Evolutionary conservation across 64 coral and sea anemone genomes (phyloP).

Genomic region (Actinia equina): DNA sequence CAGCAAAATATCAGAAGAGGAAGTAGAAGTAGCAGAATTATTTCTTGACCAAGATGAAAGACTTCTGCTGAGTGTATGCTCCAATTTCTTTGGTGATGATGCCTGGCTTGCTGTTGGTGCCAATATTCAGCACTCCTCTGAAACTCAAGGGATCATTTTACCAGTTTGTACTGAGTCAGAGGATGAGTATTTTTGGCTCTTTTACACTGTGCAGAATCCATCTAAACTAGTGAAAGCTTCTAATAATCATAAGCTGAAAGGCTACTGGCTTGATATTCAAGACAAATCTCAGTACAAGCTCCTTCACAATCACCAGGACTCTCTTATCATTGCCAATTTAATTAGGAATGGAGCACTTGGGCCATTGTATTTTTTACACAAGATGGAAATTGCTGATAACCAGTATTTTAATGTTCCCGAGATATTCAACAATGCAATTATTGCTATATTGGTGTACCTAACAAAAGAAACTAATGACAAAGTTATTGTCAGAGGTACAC

Average conservation of each 20-base stretch:
- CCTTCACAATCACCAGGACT: conserved; percentile 33
- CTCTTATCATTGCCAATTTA: conserved; percentile 44
- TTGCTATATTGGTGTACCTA: neutral
- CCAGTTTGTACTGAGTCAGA: neutral
- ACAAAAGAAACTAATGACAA: too few species aligned
- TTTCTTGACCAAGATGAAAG: neutral
- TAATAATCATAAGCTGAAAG: neutral
- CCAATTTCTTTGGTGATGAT: conserved; percentile 11
- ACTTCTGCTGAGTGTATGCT: neutral
- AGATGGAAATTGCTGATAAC: conserved; percentile 31
- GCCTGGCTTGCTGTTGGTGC: neutral
- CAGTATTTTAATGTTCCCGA: conserved; percentile 30
- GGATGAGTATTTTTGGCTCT: too few species aligned
- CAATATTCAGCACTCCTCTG: too few species aligned
- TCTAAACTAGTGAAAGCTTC: too few species aligned
- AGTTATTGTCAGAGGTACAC: too few species aligned
- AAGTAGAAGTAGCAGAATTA: conserved; percentile 37
- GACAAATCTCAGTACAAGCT: conserved; percentile 9
- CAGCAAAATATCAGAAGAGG: conserved; percentile 30
- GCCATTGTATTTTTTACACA: conserved; percentile 47
- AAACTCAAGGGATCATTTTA: too few species aligned
- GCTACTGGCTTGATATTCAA: too few species aligned
- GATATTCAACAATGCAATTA: conserved; percentile 38
- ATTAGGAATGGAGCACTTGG: conserved; percentile 49
- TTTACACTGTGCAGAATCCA: neutral